phyloP scores from a whole-genome alignment of 2,113 vertebrate species.

The Sterrhoptilus dennistouni region DNA sequence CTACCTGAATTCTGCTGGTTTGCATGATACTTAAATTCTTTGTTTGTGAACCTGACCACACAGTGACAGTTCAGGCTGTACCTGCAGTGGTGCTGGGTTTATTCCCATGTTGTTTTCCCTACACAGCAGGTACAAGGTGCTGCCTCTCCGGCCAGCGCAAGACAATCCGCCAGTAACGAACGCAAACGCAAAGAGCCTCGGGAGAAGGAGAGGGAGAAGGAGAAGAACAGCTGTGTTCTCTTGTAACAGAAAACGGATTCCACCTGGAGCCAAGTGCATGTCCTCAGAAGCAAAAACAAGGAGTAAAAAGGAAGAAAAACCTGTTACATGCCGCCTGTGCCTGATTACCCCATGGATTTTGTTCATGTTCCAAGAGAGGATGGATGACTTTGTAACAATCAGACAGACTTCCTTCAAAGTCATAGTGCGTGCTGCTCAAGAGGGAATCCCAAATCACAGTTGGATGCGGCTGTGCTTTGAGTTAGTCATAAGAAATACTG shows the following conservation, averaged over 20 bases:
- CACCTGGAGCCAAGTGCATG: slow-evolving; percentile 63
- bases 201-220: slow-evolving; percentile 83
- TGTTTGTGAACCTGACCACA: not conserved
- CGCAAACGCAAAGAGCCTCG: slow-evolving; percentile 87
- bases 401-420: slow-evolving; percentile 82
- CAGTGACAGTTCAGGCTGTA: not conserved
- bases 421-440: slow-evolving; percentile 77
- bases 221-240: slow-evolving; percentile 92
- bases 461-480: slow-evolving; percentile 78
- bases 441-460: slow-evolving; percentile 76
- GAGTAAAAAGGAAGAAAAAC: slow-evolving; percentile 74
- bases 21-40: not conserved
- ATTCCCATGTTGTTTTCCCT: not conserved
- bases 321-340: slow-evolving; percentile 93
- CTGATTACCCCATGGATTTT: slow-evolving; percentile 81
- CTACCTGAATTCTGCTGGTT: not conserved
- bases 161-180: slow-evolving; percentile 82
- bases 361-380: slow-evolving; percentile 74
- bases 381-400: slow-evolving; percentile 82
- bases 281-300: slow-evolving; percentile 65
- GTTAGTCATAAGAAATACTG: slow-evolving; percentile 63
- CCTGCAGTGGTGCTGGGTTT: not conserved
- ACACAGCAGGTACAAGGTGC: slow-evolving; percentile 66
- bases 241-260: slow-evolving; percentile 82
- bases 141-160: slow-evolving; percentile 81